These are phyloP conservation scores for Nesidiocoris tenuis DNA, from an alignment of 2,888 invertebrate genomes.

Conservation along the genomic window DNA sequence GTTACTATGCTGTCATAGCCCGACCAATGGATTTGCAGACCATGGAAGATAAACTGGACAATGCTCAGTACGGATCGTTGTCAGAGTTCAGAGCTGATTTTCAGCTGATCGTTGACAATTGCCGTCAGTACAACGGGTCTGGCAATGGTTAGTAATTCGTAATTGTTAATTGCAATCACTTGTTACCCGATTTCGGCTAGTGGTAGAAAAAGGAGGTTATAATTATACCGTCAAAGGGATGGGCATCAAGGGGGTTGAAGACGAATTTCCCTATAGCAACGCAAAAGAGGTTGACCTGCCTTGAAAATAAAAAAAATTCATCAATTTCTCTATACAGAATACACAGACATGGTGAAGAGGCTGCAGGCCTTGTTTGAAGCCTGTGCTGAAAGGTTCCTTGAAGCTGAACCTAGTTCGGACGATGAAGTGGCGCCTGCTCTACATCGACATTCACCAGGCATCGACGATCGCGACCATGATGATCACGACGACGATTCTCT, in stretches of 20 bases:
- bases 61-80: slow-evolving; percentile 75
- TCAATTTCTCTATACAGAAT: slow-evolving; percentile 62
- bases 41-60: slow-evolving; percentile 84
- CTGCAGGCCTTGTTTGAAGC: slow-evolving; percentile 78
- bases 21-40: slow-evolving; percentile 84
- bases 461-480: slow-evolving; percentile 7
- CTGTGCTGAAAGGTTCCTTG: slow-evolving; percentile 78
- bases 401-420: slow-evolving; percentile 60
- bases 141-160: slow-evolving; percentile 78
- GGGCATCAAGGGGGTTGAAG: no score
- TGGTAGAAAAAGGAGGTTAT: background rate
- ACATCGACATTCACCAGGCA: background rate
- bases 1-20: slow-evolving; percentile 62
- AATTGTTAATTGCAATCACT: no score
- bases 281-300: no score
- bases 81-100: slow-evolving; percentile 84
- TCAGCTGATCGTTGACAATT: slow-evolving; percentile 88
- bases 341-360: slow-evolving; percentile 84
- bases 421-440: slow-evolving; percentile 39
- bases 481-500: slow-evolving; percentile 39
- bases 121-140: slow-evolving; percentile 86
- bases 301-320: slow-evolving; percentile 1
- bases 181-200: no score
- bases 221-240: no score
- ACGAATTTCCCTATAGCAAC: no score